These are phyloP conservation scores for Zygothrica quintamaculata DNA, from an alignment of 2,888 invertebrate species.

Conservation along the genomic window DNA sequence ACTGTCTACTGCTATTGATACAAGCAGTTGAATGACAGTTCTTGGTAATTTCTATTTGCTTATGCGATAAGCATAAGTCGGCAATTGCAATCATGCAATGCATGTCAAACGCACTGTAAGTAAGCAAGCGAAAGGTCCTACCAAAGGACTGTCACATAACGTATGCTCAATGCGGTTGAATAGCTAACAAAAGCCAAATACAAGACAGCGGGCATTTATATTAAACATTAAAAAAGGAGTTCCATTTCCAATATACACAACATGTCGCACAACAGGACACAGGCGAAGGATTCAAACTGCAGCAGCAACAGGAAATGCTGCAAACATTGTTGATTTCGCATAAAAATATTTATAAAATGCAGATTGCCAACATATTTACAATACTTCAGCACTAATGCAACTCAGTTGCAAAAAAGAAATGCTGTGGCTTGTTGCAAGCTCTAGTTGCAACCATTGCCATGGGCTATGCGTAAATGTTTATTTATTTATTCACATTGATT, in stretches of 20 bases:
- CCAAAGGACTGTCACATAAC: slow-evolving; percentile 41
- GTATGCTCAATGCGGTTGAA: slow-evolving; percentile 48
- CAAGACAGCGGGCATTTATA: slow-evolving; percentile 73
- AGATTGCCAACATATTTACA: slow-evolving; percentile 65
- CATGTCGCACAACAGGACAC: slow-evolving; percentile 51
- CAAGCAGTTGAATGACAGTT: slow-evolving; percentile 14
- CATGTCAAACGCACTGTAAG: slow-evolving; percentile 48
- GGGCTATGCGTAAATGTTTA: slow-evolving; percentile 58
- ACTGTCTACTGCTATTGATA: slow-evolving; percentile 1
- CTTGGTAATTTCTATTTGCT: slow-evolving; percentile 67
- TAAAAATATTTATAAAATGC: slow-evolving; percentile 78
- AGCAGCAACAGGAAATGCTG: slow-evolving; percentile 18
- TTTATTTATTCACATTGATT: slow-evolving; percentile 70
- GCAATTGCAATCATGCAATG: slow-evolving; percentile 49
- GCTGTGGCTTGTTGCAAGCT: slow-evolving; percentile 10
- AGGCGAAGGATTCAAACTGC: neutral
- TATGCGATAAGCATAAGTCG: slow-evolving; percentile 66
- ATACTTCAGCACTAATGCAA: slow-evolving; percentile 28
- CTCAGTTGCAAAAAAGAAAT: too few species aligned
- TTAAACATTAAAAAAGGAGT: slow-evolving; percentile 66
- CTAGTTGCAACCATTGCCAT: neutral
- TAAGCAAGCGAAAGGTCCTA: slow-evolving; percentile 25
- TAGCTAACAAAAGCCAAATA: slow-evolving; percentile 56
- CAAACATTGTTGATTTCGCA: slow-evolving; percentile 70
- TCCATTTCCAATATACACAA: slow-evolving; percentile 68